A percentile compares a stretch with the other conserved stretches of the same genome.
phyloP scores from a whole-genome alignment of 2,888 invertebrate species.

The Petrolisthes manimaculis region DNA sequence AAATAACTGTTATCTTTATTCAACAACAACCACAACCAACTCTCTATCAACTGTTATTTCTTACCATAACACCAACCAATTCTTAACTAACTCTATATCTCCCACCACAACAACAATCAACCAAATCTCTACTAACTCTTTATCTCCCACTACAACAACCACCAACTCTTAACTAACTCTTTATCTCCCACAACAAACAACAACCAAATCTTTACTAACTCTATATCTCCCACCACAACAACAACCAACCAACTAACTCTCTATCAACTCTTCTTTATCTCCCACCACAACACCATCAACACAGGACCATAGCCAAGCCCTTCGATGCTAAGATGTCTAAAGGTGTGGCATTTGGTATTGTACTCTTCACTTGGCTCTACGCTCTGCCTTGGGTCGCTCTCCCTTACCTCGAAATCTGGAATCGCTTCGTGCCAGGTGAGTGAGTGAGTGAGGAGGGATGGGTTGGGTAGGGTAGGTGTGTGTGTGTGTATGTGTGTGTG shows the following conservation, averaged over 20 bases:
- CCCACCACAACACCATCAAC: neutral
- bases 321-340: constrained; percentile 70
- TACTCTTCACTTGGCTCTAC: constrained; percentile 54
- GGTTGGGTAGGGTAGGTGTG: neutral
- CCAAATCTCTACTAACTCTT: neutral
- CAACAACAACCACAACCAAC: neutral
- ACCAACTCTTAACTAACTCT: too few relatives aligned
- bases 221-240: neutral
- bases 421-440: constrained; percentile 71
- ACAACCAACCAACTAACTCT: neutral
- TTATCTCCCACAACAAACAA: too few relatives aligned
- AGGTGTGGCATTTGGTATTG: constrained; percentile 21
- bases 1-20: neutral
- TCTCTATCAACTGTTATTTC: too few relatives aligned
- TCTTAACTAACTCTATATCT: too few relatives aligned
- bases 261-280: too few relatives aligned
- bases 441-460: neutral
- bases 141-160: neutral
- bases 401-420: constrained; percentile 51
- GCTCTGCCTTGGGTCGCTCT: constrained; percentile 43
- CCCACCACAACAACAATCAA: neutral
- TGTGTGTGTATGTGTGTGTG: neutral
- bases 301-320: constrained; percentile 57
- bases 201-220: too few relatives aligned
- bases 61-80: too few relatives aligned